phyloP scores from a whole-genome alignment of 2,113 vertebrate genomes.

The Collichthys lucidus region DNA sequence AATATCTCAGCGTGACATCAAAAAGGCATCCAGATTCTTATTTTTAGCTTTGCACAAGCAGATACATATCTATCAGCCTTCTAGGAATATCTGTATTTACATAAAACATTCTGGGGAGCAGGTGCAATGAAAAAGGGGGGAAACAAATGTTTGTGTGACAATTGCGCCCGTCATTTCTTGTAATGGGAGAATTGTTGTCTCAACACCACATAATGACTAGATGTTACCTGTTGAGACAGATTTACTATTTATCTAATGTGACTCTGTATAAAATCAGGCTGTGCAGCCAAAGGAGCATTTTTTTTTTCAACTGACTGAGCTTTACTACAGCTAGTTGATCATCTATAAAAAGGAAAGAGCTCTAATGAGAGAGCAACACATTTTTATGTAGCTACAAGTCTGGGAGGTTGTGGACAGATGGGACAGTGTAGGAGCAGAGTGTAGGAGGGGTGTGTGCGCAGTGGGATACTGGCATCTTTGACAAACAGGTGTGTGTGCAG shows the following conservation, averaged over 20 bases:
- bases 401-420: conserved; percentile 50
- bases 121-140: conserved; percentile 31
- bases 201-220: conserved; percentile 11
- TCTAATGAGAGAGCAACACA: conserved; percentile 10
- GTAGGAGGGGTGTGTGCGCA: conserved; percentile 22
- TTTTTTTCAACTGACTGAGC: conserved; percentile 21
- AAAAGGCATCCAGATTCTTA: conserved; percentile 64
- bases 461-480: conserved; percentile 18
- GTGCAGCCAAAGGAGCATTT: conserved; percentile 17
- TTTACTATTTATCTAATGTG: background rate
- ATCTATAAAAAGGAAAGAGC: conserved; percentile 28
- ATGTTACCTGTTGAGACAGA: conserved; percentile 35
- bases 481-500: conserved; percentile 29
- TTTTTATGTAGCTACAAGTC: conserved; percentile 23
- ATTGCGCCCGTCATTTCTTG: conserved; percentile 18
- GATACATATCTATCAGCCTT: conserved; percentile 61
- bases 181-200: conserved; percentile 16
- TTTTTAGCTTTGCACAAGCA: conserved; percentile 53
- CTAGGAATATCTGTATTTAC: conserved; percentile 50
- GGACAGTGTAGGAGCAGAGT: conserved; percentile 42
- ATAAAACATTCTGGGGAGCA: conserved; percentile 46
- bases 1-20: conserved; percentile 59
- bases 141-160: conserved; percentile 42
- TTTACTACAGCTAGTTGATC: conserved; percentile 10
- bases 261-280: conserved; percentile 24